A percentile compares a stretch with the other conserved stretches of the same genome.
These are phyloP conservation scores for Mythimna lalbum DNA, from an alignment of 2,888 invertebrate genomes.

Conservation along the genomic window DNA sequence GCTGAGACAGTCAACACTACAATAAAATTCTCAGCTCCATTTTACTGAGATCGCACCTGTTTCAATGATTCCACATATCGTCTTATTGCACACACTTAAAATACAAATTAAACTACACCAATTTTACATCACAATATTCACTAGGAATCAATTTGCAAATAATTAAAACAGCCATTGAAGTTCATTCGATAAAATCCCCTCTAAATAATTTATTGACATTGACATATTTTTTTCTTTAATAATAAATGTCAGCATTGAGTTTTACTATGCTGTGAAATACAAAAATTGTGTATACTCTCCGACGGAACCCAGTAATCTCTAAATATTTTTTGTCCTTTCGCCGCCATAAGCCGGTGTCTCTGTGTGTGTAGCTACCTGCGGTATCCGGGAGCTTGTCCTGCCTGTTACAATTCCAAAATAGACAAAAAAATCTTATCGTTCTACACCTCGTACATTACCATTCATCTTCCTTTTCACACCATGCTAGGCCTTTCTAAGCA, in stretches of 20 bases:
- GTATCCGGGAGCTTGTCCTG: conserved; percentile 83
- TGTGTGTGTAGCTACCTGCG: conserved; percentile 87
- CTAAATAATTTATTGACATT: background rate
- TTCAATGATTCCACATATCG: too few species aligned
- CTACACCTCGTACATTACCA: conserved; percentile 79
- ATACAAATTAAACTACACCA: too few species aligned
- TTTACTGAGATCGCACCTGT: too few species aligned
- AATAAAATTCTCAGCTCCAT: too few species aligned
- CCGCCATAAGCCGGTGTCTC: conserved; percentile 72
- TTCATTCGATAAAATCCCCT: too few species aligned
- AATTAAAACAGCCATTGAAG: too few species aligned
- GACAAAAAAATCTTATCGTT: conserved; percentile 78
- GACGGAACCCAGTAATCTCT: conserved; percentile 63
- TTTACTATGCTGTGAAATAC: background rate
- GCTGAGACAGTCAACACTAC: too few species aligned
- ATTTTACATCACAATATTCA: too few species aligned
- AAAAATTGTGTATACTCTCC: conserved; percentile 26
- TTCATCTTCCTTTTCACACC: conserved; percentile 65
- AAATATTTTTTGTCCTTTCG: conserved; percentile 69
- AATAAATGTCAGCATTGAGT: background rate
- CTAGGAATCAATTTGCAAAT: too few species aligned
- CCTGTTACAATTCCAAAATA: conserved; percentile 81
- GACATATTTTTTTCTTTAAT: too few species aligned
- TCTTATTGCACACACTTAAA: too few species aligned
- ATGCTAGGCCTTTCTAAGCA: conserved; percentile 59